Base-by-base conservation (phyloP, 2,888 invertebrate species). In the Euzophera pinguis region DNA sequence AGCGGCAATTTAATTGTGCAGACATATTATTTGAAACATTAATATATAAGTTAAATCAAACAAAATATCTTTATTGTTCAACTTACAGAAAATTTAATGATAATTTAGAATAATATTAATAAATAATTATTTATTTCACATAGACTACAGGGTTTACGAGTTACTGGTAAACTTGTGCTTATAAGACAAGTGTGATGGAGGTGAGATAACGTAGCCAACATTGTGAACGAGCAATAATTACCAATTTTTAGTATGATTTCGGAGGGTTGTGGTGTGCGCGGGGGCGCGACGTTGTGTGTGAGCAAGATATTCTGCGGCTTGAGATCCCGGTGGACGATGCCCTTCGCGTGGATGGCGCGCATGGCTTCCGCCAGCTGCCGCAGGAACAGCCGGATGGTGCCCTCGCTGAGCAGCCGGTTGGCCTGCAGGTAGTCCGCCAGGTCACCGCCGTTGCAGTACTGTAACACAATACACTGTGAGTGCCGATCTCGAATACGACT, bases 401-500 rank as follows among this genome's bases (percentile, higher is more conserved):
- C 98, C 89, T 99, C 99, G 84, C 98, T 98, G 41, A 99, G 92
- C 45, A 98, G 98, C 55, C 98, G 97, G 89, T 98, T 98, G 47
- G 94, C 94, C 78, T 94, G 94, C 63, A 99, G 92, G 91, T 99
- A 99, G 91, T 99, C 99, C 14, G 99, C 98, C 83, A 99, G 91
- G 89, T 99, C 99, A 16, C 99, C 99, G 47, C 99, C 99, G 92
- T 99, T 99, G 91, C 99, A 99, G 88, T 97, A 99, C 96, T 97
- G 89, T 59, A 91, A 59, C 74, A 81, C 73, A 53, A 57, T 57
- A 57, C 64, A 59, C 71, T 63, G 35, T 42, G 55, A 54, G 54
- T 16, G 42, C 14, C 9, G 7, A 45, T 29, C 47, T 41, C 39
- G 43, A 48, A 37, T 27, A 50, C 10, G 9, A 41, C 41, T 17